Percentiles rank a stretch among this genome's conserved stretches.
Evolutionary conservation across 2,797 vertebrate genomes (phyloP).

Genomic region (Vespertilio murinus): DNA sequence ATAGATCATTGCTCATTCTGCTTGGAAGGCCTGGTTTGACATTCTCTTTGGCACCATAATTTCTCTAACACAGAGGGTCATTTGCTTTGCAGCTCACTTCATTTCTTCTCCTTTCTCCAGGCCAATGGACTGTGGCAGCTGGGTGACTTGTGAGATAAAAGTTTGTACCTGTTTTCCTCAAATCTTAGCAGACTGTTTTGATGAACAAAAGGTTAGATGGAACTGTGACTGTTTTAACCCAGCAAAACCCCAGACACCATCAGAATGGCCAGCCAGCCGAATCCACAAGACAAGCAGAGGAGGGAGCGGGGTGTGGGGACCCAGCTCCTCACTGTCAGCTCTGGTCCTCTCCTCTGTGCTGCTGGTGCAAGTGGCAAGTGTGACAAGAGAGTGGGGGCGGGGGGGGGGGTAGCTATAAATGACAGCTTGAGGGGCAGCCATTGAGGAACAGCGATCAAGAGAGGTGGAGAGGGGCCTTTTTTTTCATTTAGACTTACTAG

Average conservation of each 20-base stretch:
- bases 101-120: background rate
- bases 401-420: background rate
- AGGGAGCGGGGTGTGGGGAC: rapidly evolving
- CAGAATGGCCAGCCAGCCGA: background rate
- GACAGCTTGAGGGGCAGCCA: too few relatives aligned
- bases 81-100: background rate
- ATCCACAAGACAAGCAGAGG: background rate
- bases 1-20: background rate
- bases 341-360: background rate
- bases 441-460: rapidly evolving
- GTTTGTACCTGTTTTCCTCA: background rate
- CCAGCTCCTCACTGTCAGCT: background rate
- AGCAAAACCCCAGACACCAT: background rate
- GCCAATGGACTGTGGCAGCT: background rate
- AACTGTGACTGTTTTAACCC: background rate
- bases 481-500: constrained; percentile 13
- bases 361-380: background rate
- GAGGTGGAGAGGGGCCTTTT: background rate
- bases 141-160: constrained; percentile 37
- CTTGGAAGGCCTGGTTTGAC: background rate
- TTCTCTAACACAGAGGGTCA: background rate
- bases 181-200: background rate
- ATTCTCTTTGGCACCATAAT: background rate
- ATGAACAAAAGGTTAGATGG: background rate
- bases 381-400: background rate